These are phyloP conservation scores for Cotesia glomerata DNA, from an alignment of 1,140 invertebrate species.

Conservation along the genomic window DNA sequence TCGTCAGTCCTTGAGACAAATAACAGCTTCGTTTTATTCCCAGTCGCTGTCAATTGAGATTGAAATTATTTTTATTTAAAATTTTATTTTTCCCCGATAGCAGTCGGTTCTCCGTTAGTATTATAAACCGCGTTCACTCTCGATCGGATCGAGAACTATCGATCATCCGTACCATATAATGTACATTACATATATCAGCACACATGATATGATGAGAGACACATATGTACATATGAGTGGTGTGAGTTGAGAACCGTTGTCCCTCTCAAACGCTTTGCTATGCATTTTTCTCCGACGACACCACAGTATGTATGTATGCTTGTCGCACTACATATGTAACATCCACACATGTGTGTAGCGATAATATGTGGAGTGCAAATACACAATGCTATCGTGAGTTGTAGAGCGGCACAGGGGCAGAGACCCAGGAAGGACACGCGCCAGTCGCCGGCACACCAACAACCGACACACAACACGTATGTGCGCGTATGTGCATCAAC, in stretches of 20 bases:
- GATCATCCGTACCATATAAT: neutral
- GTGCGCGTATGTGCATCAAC: neutral
- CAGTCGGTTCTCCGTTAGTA: neutral
- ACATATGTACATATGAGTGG: neutral
- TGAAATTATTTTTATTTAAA: neutral
- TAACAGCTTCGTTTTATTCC: neutral
- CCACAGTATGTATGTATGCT: neutral
- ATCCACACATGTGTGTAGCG: slow-evolving; percentile 14
- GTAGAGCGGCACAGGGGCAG: slow-evolving; percentile 50
- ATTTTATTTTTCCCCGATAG: neutral
- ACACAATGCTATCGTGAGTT: slow-evolving; percentile 38
- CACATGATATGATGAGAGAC: too few species aligned
- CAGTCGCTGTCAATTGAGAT: neutral
- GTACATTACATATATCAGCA: too few species aligned
- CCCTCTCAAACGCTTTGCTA: slow-evolving; percentile 40
- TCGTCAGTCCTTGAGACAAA: neutral
- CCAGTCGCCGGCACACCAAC: slow-evolving; percentile 36
- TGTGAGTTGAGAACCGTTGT: slow-evolving; percentile 55
- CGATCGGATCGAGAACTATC: neutral
- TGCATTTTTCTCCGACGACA: slow-evolving; percentile 55
- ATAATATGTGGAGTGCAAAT: slow-evolving; percentile 58
- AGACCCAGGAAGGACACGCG: slow-evolving; percentile 63
- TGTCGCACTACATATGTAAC: neutral
- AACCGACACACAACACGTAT: slow-evolving; percentile 6
- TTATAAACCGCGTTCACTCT: neutral